Conservation (phyloP, 2,113 vertebrate genomes). For the Numenius arquata region DNA sequence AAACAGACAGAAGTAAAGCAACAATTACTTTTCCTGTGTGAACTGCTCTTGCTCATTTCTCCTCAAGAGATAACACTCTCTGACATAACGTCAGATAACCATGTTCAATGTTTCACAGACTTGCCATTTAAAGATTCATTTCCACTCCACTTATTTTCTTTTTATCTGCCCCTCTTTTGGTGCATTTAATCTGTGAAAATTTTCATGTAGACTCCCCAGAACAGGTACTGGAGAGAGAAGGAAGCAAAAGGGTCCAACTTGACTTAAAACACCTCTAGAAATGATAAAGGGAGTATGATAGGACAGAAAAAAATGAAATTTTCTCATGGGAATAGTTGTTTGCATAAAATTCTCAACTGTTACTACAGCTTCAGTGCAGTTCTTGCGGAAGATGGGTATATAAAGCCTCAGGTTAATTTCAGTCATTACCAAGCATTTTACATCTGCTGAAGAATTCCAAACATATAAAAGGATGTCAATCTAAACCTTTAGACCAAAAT, state of each 20-base stretch:
- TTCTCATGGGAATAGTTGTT: slow-evolving; percentile 55
- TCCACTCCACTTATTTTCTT: slow-evolving; percentile 60
- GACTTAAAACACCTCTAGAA: background rate
- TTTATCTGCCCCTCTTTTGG: slow-evolving; percentile 43
- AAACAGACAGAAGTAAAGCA: slow-evolving; percentile 61
- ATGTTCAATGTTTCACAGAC: slow-evolving; percentile 58
- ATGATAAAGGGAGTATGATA: background rate
- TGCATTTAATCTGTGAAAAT: slow-evolving; percentile 51
- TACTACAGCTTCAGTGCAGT: slow-evolving; percentile 37
- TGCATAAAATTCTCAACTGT: slow-evolving; percentile 64
- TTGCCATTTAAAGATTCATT: slow-evolving; percentile 62
- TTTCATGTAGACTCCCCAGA: slow-evolving; percentile 19
- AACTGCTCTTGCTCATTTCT: slow-evolving; percentile 62
- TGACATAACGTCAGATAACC: slow-evolving; percentile 63
- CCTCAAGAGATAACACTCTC: slow-evolving; percentile 48
- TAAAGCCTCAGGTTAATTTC: slow-evolving; percentile 73
- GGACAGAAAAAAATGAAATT: background rate
- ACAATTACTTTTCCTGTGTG: slow-evolving; percentile 20
- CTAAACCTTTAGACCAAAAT: slow-evolving; percentile 44
- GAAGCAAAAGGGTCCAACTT: background rate
- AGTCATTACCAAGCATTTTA: slow-evolving; percentile 69
- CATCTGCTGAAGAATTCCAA: slow-evolving; percentile 66
- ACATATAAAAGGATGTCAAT: slow-evolving; percentile 70
- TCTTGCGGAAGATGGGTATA: slow-evolving; percentile 45
- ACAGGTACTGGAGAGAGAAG: background rate